Base-by-base conservation (phyloP, 2,113 vertebrate genomes). In the Petromus typicus region DNA sequence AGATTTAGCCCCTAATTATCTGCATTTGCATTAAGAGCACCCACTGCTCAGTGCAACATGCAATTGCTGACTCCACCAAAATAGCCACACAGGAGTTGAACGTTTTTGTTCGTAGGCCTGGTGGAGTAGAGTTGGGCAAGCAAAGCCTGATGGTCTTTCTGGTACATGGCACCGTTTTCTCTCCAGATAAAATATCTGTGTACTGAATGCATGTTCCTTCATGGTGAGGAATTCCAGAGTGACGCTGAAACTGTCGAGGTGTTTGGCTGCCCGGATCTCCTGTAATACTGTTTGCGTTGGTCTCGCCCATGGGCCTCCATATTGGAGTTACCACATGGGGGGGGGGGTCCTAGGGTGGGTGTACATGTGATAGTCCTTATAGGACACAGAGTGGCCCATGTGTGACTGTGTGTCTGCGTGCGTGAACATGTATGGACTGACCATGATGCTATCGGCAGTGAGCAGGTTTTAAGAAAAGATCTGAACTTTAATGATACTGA, bases 1-100 rank as follows among this genome's bases (percentile, higher is more conserved):
- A 85, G 89, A 94, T 75, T 93, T 94, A 82, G 71, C 80, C 93
- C 84, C 93, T 96, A 78, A 95, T 95, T 94, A 89, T 93, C 80
- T 90, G 34, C 25, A 51, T 96, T 95, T 95, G 71, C 63, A 75
- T 95, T 92, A 82, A 30, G 75, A 67, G 92, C 27, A 75, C 92
- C 88, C 79, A 79, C 87, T 83, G 78, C 89, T 91, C 73, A 71
- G 54, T 67, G 54, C 78, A 75, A 83, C 34, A 32, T 78, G 80
- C 30, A 63, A 6, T 87, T 93, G 76, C 95, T 81, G 75, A 92
- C 67, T 95, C 82, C 63, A 63, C 67, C 43, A 89, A 81, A 59
- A 73, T 71, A 86, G 57, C 63, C 75, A 67, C 7, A 10, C 51
- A 71, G 84, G 43, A 59, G 84, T 80, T 89, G 88, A 59, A 86